Evolutionary conservation across 2,113 vertebrate species (phyloP).

Genomic region (Forbesichthys agassizii): DNA sequence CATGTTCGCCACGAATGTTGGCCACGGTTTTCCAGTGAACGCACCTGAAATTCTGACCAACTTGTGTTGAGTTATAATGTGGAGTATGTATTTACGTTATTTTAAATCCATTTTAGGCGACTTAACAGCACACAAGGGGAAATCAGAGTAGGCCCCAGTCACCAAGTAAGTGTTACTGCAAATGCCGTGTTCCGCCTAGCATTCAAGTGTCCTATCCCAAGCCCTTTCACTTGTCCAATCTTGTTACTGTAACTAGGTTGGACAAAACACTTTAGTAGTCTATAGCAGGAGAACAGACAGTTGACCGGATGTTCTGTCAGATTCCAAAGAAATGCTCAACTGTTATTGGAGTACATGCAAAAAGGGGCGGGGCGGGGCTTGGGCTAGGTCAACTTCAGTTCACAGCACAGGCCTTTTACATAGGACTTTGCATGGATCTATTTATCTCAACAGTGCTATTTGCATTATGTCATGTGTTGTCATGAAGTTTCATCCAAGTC

Average conservation of each 20-base stretch:
- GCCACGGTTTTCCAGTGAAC: too few species aligned
- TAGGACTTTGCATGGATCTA: neutral
- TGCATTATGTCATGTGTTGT: neutral
- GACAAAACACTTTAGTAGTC: too few species aligned
- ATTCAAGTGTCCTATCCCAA: neutral
- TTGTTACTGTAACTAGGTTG: too few species aligned
- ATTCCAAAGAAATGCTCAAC: too few species aligned
- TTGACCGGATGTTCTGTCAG: too few species aligned
- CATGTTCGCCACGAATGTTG: too few species aligned
- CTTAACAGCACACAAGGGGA: conserved; percentile 99
- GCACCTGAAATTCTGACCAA: too few species aligned
- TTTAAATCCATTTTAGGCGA: conserved; percentile 81
- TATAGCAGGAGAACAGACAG: too few species aligned
- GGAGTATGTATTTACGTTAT: conserved; percentile 14
- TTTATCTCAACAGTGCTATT: neutral
- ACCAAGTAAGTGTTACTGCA: conserved; percentile 84
- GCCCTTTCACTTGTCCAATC: too few species aligned
- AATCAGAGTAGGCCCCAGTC: conserved; percentile 97
- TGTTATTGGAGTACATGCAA: too few species aligned
- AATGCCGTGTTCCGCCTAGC: neutral
- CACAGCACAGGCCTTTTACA: neutral
- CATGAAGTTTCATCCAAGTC: neutral
- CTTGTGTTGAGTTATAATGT: neutral
- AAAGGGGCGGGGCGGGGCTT: too few species aligned
- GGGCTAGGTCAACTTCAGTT: neutral